Evolutionary conservation across 2,113 vertebrate species (phyloP).

Genomic region (Cebidichthys violaceus): DNA sequence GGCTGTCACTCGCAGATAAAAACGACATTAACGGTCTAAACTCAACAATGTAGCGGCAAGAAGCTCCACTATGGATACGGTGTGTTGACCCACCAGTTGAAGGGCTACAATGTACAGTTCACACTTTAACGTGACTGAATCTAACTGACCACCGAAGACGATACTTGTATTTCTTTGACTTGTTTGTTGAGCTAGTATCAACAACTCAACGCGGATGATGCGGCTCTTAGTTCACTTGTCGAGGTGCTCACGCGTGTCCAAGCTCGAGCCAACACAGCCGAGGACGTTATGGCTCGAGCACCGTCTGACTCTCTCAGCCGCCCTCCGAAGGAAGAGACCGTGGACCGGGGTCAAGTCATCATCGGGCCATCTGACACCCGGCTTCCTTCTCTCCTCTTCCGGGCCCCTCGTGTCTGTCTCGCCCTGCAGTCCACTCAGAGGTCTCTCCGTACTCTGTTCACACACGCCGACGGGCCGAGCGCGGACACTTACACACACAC

Average conservation of each 20-base stretch:
- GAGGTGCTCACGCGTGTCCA: constrained; percentile 51
- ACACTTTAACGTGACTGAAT: neutral
- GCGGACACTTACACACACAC: constrained; percentile 49
- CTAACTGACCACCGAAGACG: neutral
- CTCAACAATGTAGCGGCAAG: constrained; percentile 41
- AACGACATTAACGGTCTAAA: constrained; percentile 71
- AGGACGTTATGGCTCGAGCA: constrained; percentile 55
- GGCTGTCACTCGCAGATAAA: constrained; percentile 80
- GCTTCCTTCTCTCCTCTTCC: constrained; percentile 10
- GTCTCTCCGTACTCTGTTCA: neutral
- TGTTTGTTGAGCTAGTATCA: neutral
- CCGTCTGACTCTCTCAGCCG: constrained; percentile 27
- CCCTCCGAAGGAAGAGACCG: constrained; percentile 41
- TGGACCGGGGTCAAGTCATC: constrained; percentile 9
- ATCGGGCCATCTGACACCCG: neutral
- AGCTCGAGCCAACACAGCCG: constrained; percentile 53
- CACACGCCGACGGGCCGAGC: neutral
- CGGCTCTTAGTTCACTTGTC: constrained; percentile 62
- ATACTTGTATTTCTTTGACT: rapidly evolving
- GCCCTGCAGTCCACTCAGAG: constrained; percentile 17
- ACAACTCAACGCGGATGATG: constrained; percentile 51
- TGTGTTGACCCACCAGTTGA: constrained; percentile 17
- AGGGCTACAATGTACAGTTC: constrained; percentile 5
- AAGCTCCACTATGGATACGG: neutral
- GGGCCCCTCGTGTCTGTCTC: constrained; percentile 7